Evolutionary conservation across 2,113 vertebrate genomes (phyloP), one percentile per base, ranked within the genome.

Genomic region (Riparia riparia): DNA sequence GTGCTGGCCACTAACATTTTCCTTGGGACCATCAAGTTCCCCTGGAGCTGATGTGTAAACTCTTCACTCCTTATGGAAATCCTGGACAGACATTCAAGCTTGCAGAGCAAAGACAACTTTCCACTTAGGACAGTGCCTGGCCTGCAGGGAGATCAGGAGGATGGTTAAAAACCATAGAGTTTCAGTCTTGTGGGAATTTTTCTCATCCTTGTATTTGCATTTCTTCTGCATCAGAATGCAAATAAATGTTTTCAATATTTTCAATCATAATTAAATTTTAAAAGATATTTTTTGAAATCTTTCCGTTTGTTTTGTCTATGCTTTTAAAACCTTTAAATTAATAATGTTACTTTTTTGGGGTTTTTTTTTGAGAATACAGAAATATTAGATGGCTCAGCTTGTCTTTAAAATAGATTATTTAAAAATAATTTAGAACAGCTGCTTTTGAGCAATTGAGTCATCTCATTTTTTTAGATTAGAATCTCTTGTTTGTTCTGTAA

Each of bases 401-500:
- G 54, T 80, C 34, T 39, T 95, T 91, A 83, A 93, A 95, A 83
- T 31, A 68, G 58, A 83, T 86, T 74, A 47, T 95, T 92, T 82
- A 32, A 83, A 93, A 92, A 90, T 89, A 70, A 92, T 89, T 86
- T 74, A 78, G 65, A 74, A 60, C 72, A 95, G 86, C 93, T 95
- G 86, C 64, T 92, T 83, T 90, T 7, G 3, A 68, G 80, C 9
- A 6, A 70, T 92, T 89, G 77, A 91, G 80, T 95, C 76, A 93
- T 93, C 86, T 78, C n/a, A 78, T 89, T 94, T 89, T 81, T 81
- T 90, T 78, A 73, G 80, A 95, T 91, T 89, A 95, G 86, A 64
- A 68, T 89, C 83, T 94, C 77, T 78, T 96, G 93, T 95, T 97
- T 95, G 83, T 86, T 93, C 92, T 95, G 83, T 94, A 74, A 73